Evolutionary conservation across 2,797 vertebrate species (phyloP).

Genomic region (Enteromius argenteus): DNA sequence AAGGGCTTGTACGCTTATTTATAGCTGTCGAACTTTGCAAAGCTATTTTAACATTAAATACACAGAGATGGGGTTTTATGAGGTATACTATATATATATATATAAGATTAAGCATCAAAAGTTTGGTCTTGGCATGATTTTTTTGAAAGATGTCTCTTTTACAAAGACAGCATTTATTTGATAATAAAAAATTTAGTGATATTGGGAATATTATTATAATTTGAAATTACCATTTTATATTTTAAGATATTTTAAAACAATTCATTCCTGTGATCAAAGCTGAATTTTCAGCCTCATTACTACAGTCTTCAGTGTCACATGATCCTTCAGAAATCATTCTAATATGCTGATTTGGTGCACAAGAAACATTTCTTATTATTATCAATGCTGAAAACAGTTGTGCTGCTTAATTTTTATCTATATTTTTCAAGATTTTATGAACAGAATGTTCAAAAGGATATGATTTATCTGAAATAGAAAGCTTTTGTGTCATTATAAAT

Average conservation of each 20-base stretch:
- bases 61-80: not conserved
- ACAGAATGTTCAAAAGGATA: not conserved
- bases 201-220: not conserved
- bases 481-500: not conserved
- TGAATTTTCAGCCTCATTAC: not conserved
- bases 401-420: not conserved
- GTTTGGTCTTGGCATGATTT: not conserved
- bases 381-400: not conserved
- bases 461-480: not conserved
- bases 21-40: not conserved
- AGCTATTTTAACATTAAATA: conserved; percentile 6
- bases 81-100: too few species aligned
- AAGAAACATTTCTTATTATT: not conserved
- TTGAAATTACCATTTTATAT: not conserved
- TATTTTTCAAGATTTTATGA: not conserved
- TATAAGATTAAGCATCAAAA: not conserved
- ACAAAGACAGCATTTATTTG: not conserved
- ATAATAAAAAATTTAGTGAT: not conserved
- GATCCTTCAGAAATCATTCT: not conserved
- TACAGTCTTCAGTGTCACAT: not conserved
- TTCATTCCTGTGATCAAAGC: not conserved
- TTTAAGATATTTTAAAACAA: not conserved
- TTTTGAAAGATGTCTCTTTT: not conserved
- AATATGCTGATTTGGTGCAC: not conserved
- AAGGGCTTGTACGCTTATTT: not conserved